Conservation (phyloP, 1,140 invertebrate species). For the Drosophila melanica region DNA sequence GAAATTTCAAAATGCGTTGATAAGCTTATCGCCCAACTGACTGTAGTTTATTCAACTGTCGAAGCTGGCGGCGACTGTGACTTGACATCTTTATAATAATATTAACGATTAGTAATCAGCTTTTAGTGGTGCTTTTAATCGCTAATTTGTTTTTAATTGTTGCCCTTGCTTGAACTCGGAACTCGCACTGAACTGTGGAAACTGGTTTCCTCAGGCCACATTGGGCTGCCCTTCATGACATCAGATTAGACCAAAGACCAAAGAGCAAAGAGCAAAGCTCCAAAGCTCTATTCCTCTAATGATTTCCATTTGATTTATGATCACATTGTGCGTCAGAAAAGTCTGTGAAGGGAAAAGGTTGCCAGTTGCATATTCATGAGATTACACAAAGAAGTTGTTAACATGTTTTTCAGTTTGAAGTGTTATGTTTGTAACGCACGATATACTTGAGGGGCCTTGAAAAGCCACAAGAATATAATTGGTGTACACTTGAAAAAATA, state of each 20-base stretch:
- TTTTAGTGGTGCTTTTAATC: constrained; percentile 8
- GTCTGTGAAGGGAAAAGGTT: background rate
- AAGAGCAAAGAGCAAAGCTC: constrained; percentile 5
- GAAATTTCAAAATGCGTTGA: background rate
- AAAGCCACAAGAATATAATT: background rate
- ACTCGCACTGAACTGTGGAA: constrained; percentile 25
- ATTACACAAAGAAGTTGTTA: constrained; percentile 10
- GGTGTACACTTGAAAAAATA: too few relatives aligned
- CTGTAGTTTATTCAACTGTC: constrained; percentile 41
- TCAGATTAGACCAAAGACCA: background rate
- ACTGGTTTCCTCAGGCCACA: constrained; percentile 40
- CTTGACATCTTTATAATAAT: constrained; percentile 20
- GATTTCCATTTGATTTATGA: constrained; percentile 36
- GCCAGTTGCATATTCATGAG: constrained; percentile 36
- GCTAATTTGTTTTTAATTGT: constrained; percentile 51
- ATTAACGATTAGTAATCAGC: constrained; percentile 25
- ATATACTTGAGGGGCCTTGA: constrained; percentile 3
- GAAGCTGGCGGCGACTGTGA: constrained; percentile 17
- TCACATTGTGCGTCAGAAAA: background rate
- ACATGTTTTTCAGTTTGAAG: background rate
- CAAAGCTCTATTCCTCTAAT: constrained; percentile 10
- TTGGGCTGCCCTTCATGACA: constrained; percentile 32
- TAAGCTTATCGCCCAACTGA: constrained; percentile 35
- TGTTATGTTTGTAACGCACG: constrained; percentile 16
- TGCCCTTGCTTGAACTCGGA: constrained; percentile 49